Evolutionary conservation across 2,888 invertebrate species (phyloP).

Genomic region (Notodonta dromedarius): DNA sequence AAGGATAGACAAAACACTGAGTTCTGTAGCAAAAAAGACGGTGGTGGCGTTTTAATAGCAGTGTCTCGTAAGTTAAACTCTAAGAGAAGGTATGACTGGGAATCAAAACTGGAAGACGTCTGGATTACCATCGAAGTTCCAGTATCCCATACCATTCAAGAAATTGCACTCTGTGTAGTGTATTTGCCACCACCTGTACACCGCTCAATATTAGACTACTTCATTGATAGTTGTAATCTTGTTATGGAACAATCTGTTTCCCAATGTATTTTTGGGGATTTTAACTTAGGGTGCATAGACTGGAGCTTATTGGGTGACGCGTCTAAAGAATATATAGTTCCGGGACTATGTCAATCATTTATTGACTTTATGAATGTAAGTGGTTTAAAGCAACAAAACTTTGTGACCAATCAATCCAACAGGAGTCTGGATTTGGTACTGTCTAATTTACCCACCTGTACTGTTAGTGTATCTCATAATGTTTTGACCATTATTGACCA

Average conservation of each 20-base stretch:
- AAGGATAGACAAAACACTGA: constrained; percentile 10
- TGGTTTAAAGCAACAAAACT: not conserved
- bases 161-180: constrained; percentile 10
- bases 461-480: not conserved
- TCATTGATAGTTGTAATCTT: constrained; percentile 5
- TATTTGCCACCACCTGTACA: constrained; percentile 15
- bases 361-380: constrained; percentile 6
- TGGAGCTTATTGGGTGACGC: not conserved
- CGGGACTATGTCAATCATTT: not conserved
- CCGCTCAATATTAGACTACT: constrained; percentile 2
- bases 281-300: constrained; percentile 7
- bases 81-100: constrained; percentile 3
- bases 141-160: not conserved
- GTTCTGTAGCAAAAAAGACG: constrained; percentile 8
- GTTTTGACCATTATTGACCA: constrained; percentile 3
- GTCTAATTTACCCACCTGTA: not conserved
- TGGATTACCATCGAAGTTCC: constrained; percentile 3
- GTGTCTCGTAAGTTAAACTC: constrained; percentile 1
- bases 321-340: not conserved
- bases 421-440: constrained; percentile 9
- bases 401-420: not conserved
- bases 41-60: constrained; percentile 12
- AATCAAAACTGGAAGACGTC: constrained; percentile 9
- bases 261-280: constrained; percentile 8
- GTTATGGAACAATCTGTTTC: constrained; percentile 1